Conservation (phyloP, 2,113 vertebrate genomes). For the Pteropus alecto region DNA sequence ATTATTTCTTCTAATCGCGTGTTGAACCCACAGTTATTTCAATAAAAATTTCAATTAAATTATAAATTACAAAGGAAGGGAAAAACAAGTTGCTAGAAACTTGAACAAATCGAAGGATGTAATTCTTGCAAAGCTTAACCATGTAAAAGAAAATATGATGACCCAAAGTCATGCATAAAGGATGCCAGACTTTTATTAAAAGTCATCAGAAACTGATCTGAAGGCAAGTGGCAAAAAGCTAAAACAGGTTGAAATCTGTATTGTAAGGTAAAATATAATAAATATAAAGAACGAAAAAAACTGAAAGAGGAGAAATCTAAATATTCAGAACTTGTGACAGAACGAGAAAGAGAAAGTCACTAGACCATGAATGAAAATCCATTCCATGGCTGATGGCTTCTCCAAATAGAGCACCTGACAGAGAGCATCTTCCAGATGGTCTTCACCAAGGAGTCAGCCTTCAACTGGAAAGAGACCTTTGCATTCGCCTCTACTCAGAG, state of each 20-base stretch:
- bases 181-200: not conserved
- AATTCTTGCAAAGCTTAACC: slow-evolving; percentile 13
- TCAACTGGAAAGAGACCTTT: not conserved
- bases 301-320: not conserved
- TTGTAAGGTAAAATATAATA: not conserved
- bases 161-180: not conserved
- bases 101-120: not conserved
- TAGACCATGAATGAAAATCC: not conserved
- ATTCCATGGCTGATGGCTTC: not conserved
- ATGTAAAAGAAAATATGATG: not conserved
- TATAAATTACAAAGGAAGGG: not conserved
- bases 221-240: not conserved
- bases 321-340: not conserved
- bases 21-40: not conserved
- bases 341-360: not conserved
- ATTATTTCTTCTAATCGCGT: not conserved
- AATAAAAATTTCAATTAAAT: not conserved
- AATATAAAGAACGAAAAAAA: not conserved
- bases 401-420: not conserved
- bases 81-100: not conserved
- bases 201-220: not conserved
- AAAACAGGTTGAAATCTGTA: not conserved
- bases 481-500: too few relatives aligned
- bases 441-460: not conserved
- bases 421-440: not conserved